Percentiles rank a stretch among this genome's conserved stretches.
Evolutionary conservation across 2,797 vertebrate species (phyloP).

Genomic region (Fringilla coelebs): DNA sequence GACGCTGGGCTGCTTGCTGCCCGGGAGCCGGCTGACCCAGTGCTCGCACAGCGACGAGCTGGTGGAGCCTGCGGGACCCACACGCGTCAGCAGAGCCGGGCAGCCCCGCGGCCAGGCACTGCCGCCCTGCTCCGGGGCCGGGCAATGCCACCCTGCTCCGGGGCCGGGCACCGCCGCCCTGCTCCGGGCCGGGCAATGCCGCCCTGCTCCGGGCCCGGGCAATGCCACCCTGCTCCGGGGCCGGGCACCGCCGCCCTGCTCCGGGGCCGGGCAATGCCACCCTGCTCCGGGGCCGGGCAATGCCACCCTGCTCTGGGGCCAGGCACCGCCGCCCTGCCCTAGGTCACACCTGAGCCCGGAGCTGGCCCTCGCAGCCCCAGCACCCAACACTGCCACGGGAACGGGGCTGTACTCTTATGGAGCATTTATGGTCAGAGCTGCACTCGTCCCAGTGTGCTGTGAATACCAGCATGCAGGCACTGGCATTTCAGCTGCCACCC

Average conservation of each 20-base stretch:
- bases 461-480: neutral
- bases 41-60: conserved; percentile 98
- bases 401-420: rapidly evolving
- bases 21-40: conserved; percentile 95
- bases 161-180: neutral
- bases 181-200: neutral
- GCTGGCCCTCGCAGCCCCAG: neutral
- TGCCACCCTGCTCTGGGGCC: too few species aligned
- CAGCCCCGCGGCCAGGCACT: too few species aligned
- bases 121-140: too few species aligned
- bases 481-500: neutral
- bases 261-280: too few species aligned
- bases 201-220: too few species aligned
- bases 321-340: neutral
- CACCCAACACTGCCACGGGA: neutral
- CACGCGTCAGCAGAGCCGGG: neutral
- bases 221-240: too few species aligned
- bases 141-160: too few species aligned
- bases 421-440: neutral
- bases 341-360: neutral
- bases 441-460: neutral
- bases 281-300: too few species aligned
- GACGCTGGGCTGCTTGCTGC: conserved; percentile 91
- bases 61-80: conserved; percentile 86
- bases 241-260: too few species aligned